Evolutionary conservation across 1,140 invertebrate genomes (phyloP).

Genomic region (Leguminivora glycinivorella): DNA sequence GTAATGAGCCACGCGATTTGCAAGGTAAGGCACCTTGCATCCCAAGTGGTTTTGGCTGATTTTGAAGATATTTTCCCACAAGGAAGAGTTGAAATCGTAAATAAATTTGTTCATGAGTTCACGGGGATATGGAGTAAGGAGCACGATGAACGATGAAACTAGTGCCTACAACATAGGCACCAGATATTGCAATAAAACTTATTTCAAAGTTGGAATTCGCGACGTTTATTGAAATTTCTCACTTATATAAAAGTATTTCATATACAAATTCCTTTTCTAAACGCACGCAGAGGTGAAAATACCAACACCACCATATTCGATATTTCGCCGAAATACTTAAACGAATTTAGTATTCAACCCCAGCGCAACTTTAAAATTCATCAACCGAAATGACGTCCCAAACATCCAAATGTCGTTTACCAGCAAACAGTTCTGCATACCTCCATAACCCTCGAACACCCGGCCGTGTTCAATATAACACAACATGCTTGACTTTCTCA

Average conservation of each 20-base stretch:
- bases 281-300: conserved; percentile 1
- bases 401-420: conserved; percentile 22
- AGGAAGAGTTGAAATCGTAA: too few relatives aligned
- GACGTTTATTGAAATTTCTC: too few relatives aligned
- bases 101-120: too few relatives aligned
- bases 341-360: conserved; percentile 20
- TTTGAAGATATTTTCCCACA: background rate
- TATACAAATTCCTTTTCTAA: too few relatives aligned
- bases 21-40: conserved; percentile 8
- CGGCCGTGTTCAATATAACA: background rate
- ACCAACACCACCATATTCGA: background rate
- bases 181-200: too few relatives aligned
- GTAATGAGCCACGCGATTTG: conserved; percentile 23
- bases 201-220: too few relatives aligned
- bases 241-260: too few relatives aligned
- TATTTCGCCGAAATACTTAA: conserved; percentile 1
- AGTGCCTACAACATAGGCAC: too few relatives aligned
- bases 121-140: too few relatives aligned
- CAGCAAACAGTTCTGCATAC: conserved; percentile 21
- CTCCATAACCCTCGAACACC: background rate
- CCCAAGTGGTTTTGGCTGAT: conserved; percentile 12
- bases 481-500: background rate
- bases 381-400: conserved; percentile 19
- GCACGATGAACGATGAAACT: too few relatives aligned
- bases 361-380: conserved; percentile 23